Conservation (phyloP, 1,140 invertebrate genomes). For the Dreissena polymorpha region DNA sequence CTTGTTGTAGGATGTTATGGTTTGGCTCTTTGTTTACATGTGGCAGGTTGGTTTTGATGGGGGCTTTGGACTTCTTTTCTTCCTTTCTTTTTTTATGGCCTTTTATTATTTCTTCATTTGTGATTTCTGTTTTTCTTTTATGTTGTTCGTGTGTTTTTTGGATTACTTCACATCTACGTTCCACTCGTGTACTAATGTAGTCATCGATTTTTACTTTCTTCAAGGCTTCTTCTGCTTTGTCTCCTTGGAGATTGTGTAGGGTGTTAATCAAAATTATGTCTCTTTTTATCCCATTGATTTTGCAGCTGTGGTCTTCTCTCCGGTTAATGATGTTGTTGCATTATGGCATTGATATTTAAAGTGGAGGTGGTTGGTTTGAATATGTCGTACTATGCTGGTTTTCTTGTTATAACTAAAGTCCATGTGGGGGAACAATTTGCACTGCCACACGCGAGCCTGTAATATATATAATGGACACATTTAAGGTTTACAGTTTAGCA, state of each 20-base stretch:
- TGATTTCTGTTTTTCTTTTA: background rate
- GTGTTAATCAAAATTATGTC: background rate
- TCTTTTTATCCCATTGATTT: background rate
- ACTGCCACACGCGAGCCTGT: constrained; percentile 1
- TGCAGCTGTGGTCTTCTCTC: background rate
- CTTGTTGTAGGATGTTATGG: background rate
- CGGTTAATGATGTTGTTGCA: background rate
- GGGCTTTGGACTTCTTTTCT: no score
- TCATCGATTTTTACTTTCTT: background rate
- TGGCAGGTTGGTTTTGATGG: background rate
- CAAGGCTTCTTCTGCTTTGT: background rate
- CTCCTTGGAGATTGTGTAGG: background rate
- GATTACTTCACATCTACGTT: background rate
- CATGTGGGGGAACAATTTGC: background rate
- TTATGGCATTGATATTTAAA: background rate
- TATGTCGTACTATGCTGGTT: background rate
- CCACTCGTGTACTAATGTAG: background rate
- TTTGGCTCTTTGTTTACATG: background rate
- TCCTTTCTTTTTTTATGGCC: no score
- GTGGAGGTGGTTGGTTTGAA: background rate
- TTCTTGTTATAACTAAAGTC: background rate
- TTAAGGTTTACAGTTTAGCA: background rate
- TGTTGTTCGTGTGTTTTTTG: background rate
- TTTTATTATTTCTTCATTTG: background rate
- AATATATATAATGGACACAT: background rate